A percentile compares a stretch with the other conserved stretches of the same genome.
Evolutionary conservation across 2,888 invertebrate species (phyloP).

Genomic region (Arrhopalites spinosus): DNA sequence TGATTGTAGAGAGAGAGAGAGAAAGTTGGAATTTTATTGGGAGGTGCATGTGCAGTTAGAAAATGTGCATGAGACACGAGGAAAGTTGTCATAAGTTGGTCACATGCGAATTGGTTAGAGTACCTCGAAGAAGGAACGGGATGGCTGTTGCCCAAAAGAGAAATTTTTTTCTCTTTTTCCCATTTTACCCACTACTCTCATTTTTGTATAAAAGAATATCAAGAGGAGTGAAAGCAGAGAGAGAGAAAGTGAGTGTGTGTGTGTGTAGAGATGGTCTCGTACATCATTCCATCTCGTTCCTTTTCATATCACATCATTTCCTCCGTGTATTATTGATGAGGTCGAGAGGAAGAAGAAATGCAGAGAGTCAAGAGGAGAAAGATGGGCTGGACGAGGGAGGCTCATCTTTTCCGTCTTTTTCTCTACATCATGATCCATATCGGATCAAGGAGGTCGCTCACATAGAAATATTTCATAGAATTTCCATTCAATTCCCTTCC

Average conservation of each 20-base stretch:
- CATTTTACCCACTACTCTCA: slow-evolving; percentile 8
- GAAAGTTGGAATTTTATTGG: too few relatives aligned
- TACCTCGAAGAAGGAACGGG: too few relatives aligned
- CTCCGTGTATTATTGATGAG: neutral
- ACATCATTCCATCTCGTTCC: neutral
- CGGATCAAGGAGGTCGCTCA: neutral
- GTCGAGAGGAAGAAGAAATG: neutral
- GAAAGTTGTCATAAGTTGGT: too few relatives aligned
- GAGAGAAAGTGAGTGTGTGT: too few relatives aligned
- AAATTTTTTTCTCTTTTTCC: too few relatives aligned
- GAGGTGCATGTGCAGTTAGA: too few relatives aligned
- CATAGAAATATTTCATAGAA: neutral
- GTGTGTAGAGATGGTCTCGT: neutral
- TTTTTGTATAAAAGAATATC: neutral
- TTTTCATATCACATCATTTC: slow-evolving; percentile 9
- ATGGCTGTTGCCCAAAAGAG: too few relatives aligned
- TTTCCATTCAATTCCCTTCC: neutral
- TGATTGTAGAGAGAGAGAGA: too few relatives aligned
- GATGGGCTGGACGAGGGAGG: neutral
- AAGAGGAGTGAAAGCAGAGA: too few relatives aligned
- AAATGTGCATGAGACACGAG: too few relatives aligned
- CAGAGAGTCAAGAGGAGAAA: neutral
- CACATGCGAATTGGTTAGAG: too few relatives aligned
- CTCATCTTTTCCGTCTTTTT: too few relatives aligned
- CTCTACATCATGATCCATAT: slow-evolving; percentile 2